Evolutionary conservation across 2,797 vertebrate species (phyloP), one percentile per base, ranked within the genome.

Genomic region (Podarcis lilfordi): DNA sequence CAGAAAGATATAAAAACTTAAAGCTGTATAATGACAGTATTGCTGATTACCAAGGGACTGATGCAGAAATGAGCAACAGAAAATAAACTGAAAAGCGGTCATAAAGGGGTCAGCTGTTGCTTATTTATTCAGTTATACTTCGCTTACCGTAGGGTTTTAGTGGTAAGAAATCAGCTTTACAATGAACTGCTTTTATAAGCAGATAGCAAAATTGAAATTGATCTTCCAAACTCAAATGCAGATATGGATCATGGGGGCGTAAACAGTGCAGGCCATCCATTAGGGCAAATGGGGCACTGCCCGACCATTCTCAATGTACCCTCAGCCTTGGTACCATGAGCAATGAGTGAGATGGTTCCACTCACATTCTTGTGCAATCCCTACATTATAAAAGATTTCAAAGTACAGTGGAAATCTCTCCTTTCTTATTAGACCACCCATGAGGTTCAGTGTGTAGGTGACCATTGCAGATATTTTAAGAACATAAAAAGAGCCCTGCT

Each of bases 171-270:
- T 84, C 91, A 90, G 85, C 66, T 89, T 84, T 93, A 92, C 94
- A 93, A 94, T 84, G 94, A 95, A 91, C 88, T 93, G 86, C 85
- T 89, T 89, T 74, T 93, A 91, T 69, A 91, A 8, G 75, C 43
- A 89, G 77, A 61, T 90, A 91, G 91, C 93, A 40, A 95, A 95
- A 96, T 89, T 71, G 59, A 86, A 92, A 90, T 0, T 91, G 88
- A 94, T 87, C 89, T 95, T 94, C 78, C 86, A 93, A 84, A 89
- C 86, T 55, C 50, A 74, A 64, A 61, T 8, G 8, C 11, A 25
- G 37, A 59, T 45, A 29, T 1, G 35, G 66, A 8, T 19, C 45
- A 59, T 80, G 50, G 29, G 55, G 40, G 21, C 55, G 4, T 29
- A 86, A 29, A 86, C 27, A 8, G 59, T 61, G 21, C 17, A 64